Percentiles rank a stretch among this genome's conserved stretches.
Conservation (phyloP, 2,113 vertebrate genomes). For the Neogobius melanostomus region DNA sequence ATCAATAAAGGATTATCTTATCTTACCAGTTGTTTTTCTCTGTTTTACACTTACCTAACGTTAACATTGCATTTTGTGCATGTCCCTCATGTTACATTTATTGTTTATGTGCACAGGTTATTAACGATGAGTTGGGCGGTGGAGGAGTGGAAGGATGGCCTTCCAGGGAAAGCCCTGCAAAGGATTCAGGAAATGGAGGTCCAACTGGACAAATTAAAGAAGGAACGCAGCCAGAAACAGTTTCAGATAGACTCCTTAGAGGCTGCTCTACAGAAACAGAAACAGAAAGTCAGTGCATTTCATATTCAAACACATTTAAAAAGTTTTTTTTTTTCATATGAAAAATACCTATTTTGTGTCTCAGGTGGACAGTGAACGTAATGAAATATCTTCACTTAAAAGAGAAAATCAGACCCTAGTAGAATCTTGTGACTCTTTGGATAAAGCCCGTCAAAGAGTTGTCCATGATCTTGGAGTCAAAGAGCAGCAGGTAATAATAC, state of each 20-base stretch:
- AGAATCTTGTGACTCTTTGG: constrained; percentile 87
- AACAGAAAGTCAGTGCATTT: constrained; percentile 83
- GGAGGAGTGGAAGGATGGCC: constrained; percentile 95
- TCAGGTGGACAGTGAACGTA: constrained; percentile 89
- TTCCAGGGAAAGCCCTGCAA: constrained; percentile 84
- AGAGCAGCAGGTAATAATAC: constrained; percentile 81
- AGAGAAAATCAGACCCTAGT: constrained; percentile 88
- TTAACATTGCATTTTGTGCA: background rate
- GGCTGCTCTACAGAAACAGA: constrained; percentile 88
- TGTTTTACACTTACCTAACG: background rate
- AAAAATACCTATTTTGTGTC: background rate
- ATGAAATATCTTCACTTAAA: constrained; percentile 81
- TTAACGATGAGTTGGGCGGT: constrained; percentile 88
- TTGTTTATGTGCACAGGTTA: constrained; percentile 12
- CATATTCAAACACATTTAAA: background rate
- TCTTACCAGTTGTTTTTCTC: too few species aligned
- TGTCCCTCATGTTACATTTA: background rate
- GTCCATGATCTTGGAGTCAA: constrained; percentile 87
- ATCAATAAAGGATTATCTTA: too few species aligned
- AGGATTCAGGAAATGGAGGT: constrained; percentile 90
- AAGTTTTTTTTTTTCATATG: background rate
- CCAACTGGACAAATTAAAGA: constrained; percentile 89
- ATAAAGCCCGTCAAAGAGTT: constrained; percentile 86
- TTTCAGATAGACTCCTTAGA: constrained; percentile 89
- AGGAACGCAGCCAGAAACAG: constrained; percentile 87